These are phyloP conservation scores for Otolemur crassicaudatus DNA, from an alignment of 2,797 vertebrate genomes.

Conservation along the genomic window DNA sequence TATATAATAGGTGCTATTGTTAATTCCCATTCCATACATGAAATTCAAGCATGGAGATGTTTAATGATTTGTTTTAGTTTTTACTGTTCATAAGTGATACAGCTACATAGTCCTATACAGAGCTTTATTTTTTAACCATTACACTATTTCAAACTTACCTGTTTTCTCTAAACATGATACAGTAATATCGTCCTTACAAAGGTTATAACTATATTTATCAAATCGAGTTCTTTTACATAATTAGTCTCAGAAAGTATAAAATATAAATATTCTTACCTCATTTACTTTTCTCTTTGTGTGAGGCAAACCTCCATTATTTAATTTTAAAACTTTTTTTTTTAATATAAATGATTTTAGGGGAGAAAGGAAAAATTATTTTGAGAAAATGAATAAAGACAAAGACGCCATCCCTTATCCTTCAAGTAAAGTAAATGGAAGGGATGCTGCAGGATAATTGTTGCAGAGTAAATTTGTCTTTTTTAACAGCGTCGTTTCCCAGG, in stretches of 20 bases:
- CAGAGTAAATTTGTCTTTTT: constrained; percentile 84
- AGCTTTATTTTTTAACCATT: neutral
- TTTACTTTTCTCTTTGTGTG: neutral
- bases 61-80: neutral
- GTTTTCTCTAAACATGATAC: neutral
- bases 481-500: constrained; percentile 92
- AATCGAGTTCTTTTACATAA: neutral
- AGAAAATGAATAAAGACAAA: constrained; percentile 56
- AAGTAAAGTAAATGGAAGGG: constrained; percentile 75
- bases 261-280: neutral
- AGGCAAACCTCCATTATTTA: constrained; percentile 27
- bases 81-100: neutral
- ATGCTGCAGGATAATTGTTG: constrained; percentile 81
- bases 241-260: neutral
- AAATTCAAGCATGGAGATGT: neutral
- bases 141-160: neutral
- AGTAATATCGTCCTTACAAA: neutral
- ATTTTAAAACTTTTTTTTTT: neutral
- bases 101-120: neutral
- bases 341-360: neutral
- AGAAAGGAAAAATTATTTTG: constrained; percentile 33
- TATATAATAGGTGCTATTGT: neutral
- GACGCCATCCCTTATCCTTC: constrained; percentile 70
- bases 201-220: neutral
- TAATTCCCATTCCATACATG: neutral